Percentiles rank a stretch among this genome's conserved stretches.
phyloP scores from a whole-genome alignment of 2,113 vertebrate genomes.

The Epinephelus fuscoguttatus region DNA sequence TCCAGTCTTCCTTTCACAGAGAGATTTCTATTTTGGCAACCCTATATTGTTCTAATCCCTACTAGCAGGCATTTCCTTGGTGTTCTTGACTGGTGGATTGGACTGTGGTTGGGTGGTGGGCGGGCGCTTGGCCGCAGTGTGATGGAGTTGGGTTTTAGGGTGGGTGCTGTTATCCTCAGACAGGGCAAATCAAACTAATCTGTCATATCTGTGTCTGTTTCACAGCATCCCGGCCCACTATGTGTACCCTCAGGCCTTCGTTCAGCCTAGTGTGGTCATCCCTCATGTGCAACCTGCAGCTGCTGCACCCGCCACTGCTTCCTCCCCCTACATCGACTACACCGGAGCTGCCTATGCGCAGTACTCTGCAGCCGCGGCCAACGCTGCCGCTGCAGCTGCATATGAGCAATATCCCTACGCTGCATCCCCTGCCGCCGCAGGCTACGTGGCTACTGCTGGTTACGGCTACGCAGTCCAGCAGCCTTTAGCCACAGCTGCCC shows the following conservation, averaged over 20 bases:
- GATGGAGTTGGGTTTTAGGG: slow-evolving; percentile 72
- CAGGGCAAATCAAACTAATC: slow-evolving; percentile 40
- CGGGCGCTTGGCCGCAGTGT: slow-evolving; percentile 76
- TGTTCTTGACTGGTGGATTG: slow-evolving; percentile 78
- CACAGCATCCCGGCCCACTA: slow-evolving; percentile 98
- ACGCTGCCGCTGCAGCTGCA: slow-evolving; percentile 87
- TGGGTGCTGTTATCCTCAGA: slow-evolving; percentile 58
- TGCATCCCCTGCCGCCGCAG: slow-evolving; percentile 91
- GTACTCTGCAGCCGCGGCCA: slow-evolving; percentile 90
- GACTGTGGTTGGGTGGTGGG: slow-evolving; percentile 60
- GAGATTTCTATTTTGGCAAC: slow-evolving; percentile 94
- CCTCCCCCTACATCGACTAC: slow-evolving; percentile 97
- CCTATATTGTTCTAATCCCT: slow-evolving; percentile 92
- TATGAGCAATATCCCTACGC: slow-evolving; percentile 97
- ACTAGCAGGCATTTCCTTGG: slow-evolving; percentile 90
- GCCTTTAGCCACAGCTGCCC: slow-evolving; percentile 89
- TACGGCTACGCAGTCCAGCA: slow-evolving; percentile 96
- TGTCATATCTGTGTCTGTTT: slow-evolving; percentile 67
- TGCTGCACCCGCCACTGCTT: slow-evolving; percentile 86
- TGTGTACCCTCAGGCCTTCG: slow-evolving; percentile 97
- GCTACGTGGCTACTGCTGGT: slow-evolving; percentile 92
- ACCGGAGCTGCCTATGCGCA: slow-evolving; percentile 96
- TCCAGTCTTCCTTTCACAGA: slow-evolving; percentile 54
- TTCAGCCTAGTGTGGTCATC: slow-evolving; percentile 97
- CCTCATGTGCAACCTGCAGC: slow-evolving; percentile 92